Evolutionary conservation across 1,140 invertebrate species (phyloP).

Genomic region (Platorchestia sp.): DNA sequence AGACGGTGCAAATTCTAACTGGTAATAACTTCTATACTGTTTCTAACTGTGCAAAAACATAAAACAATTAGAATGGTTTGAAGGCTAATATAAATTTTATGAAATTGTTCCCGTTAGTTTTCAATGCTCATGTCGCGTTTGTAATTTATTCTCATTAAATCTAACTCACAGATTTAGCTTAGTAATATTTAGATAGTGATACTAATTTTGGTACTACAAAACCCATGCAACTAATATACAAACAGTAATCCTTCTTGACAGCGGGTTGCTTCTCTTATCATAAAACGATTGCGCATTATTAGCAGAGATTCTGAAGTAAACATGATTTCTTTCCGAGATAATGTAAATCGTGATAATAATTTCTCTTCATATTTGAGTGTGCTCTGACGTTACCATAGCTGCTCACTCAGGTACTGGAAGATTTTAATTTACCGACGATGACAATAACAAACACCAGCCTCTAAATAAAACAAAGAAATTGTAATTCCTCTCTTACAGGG

Average conservation of each 20-base stretch:
- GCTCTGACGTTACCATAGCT: neutral
- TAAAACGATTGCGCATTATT: neutral
- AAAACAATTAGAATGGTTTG: neutral
- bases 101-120: neutral
- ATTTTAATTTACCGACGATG: too few relatives aligned
- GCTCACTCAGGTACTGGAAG: neutral
- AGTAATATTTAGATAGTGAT: neutral
- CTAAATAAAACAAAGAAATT: neutral
- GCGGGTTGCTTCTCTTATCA: neutral
- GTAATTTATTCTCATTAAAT: neutral
- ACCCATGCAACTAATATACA: neutral
- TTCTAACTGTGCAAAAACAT: neutral
- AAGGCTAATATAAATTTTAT: neutral
- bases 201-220: neutral
- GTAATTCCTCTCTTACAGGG: neutral
- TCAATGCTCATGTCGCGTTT: neutral
- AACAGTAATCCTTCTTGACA: neutral
- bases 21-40: neutral
- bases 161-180: neutral
- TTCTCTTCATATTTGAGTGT: too few relatives aligned
- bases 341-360: too few relatives aligned
- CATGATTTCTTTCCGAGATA: too few relatives aligned
- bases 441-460: neutral
- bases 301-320: too few relatives aligned
- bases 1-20: neutral